Evolutionary conservation across 2,113 vertebrate species (phyloP).

Genomic region (Eptesicus fuscus): DNA sequence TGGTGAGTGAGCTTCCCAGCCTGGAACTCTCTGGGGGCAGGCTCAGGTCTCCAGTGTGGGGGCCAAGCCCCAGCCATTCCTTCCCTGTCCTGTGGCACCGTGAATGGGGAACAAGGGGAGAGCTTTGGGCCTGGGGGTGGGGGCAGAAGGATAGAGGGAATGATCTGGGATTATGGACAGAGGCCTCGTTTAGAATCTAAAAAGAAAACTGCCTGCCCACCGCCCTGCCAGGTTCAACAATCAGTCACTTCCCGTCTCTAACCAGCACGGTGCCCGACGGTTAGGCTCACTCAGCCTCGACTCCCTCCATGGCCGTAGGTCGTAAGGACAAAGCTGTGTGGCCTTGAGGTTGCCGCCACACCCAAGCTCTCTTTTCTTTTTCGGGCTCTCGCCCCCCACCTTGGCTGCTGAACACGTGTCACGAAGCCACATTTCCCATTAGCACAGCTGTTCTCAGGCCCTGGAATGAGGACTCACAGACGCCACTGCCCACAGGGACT

Average conservation of each 20-base stretch:
- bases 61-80: no score
- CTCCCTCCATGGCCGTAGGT: neutral
- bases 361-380: neutral
- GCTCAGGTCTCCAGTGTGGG: neutral
- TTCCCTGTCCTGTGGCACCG: neutral
- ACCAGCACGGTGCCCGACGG: rapidly evolving
- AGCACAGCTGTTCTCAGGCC: neutral
- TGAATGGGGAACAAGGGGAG: neutral
- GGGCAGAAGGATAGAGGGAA: neutral
- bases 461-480: neutral
- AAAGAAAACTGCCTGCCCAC: neutral
- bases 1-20: neutral
- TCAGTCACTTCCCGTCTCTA: no score
- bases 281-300: neutral
- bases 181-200: neutral
- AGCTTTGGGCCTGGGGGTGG: neutral
- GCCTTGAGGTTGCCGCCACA: neutral
- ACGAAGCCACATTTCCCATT: neutral
- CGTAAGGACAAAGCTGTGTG: neutral
- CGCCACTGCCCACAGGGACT: neutral
- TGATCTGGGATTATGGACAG: neutral
- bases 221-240: neutral
- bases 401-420: neutral
- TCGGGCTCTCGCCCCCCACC: rapidly evolving
- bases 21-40: neutral